Conservation (phyloP, 1,140 invertebrate species). For the Periplaneta americana region DNA sequence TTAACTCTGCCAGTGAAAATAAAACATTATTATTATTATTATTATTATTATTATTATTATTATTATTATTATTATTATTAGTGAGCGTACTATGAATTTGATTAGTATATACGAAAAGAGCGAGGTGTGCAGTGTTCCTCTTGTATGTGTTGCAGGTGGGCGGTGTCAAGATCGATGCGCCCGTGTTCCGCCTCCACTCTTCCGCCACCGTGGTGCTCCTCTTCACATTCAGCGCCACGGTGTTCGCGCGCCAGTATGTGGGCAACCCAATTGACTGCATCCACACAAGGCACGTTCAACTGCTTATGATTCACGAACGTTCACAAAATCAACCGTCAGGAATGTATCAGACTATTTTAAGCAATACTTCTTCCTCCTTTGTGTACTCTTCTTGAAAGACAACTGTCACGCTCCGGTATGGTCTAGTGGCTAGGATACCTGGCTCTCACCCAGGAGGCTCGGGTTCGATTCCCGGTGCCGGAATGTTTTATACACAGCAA, state of each 20-base stretch:
- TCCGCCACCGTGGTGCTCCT: not conserved
- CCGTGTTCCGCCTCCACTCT: not conserved
- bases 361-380: not conserved
- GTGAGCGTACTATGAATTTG: too few species aligned
- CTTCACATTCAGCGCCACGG: not conserved
- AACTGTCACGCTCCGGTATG: too few species aligned
- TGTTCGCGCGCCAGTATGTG: not conserved
- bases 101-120: too few species aligned
- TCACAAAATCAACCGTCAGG: too few species aligned
- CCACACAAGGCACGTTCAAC: not conserved
- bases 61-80: too few species aligned
- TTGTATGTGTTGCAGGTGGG: not conserved
- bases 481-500: too few species aligned
- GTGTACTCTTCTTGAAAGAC: not conserved
- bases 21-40: too few species aligned
- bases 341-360: too few species aligned
- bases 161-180: not conserved
- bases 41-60: too few species aligned
- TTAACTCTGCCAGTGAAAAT: too few species aligned
- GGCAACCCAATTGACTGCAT: conserved; percentile 9
- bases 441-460: conserved; percentile 19
- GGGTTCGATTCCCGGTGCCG: conserved; percentile 20
- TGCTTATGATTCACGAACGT: too few species aligned
- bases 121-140: not conserved
- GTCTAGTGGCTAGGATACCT: conserved; percentile 20